Conservation (phyloP, 2,113 vertebrate genomes). For the Takifugu flavidus region DNA sequence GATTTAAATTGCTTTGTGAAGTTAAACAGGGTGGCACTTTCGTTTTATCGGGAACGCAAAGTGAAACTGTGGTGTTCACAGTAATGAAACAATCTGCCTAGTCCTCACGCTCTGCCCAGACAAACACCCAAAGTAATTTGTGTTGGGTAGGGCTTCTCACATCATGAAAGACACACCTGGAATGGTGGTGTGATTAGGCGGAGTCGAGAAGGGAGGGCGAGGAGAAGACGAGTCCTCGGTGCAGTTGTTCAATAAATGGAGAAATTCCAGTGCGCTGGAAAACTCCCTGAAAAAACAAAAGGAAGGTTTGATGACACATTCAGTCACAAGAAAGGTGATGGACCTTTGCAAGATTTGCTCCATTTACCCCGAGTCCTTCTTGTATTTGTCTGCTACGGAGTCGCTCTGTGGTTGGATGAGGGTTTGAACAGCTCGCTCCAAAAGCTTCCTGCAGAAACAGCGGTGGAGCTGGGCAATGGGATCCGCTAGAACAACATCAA, state of each 20-base stretch:
- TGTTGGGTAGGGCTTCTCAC: background rate
- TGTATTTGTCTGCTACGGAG: conserved; percentile 54
- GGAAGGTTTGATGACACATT: background rate
- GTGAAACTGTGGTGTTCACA: background rate
- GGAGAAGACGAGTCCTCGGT: conserved; percentile 77
- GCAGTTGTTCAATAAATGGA: conserved; percentile 88
- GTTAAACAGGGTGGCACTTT: background rate
- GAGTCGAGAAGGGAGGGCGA: conserved; percentile 66
- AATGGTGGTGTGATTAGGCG: conserved; percentile 65
- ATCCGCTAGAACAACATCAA: conserved; percentile 75
- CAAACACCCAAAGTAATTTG: conserved; percentile 8
- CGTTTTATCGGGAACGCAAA: too few relatives aligned
- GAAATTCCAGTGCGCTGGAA: conserved; percentile 84
- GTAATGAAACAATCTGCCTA: conserved; percentile 6
- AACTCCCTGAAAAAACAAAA: conserved; percentile 80
- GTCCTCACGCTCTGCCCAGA: background rate
- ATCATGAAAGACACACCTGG: conserved; percentile 58
- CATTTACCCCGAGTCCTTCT: conserved; percentile 64
- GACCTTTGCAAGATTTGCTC: background rate
- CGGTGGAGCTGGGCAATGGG: conserved; percentile 93
- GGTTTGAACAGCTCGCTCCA: conserved; percentile 88
- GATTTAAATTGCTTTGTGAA: background rate
- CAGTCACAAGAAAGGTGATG: background rate
- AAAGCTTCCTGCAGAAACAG: conserved; percentile 91
- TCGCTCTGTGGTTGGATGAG: conserved; percentile 88